Evolutionary conservation across 2,113 vertebrate genomes (phyloP).

Genomic region (Pedionomus torquatus): DNA sequence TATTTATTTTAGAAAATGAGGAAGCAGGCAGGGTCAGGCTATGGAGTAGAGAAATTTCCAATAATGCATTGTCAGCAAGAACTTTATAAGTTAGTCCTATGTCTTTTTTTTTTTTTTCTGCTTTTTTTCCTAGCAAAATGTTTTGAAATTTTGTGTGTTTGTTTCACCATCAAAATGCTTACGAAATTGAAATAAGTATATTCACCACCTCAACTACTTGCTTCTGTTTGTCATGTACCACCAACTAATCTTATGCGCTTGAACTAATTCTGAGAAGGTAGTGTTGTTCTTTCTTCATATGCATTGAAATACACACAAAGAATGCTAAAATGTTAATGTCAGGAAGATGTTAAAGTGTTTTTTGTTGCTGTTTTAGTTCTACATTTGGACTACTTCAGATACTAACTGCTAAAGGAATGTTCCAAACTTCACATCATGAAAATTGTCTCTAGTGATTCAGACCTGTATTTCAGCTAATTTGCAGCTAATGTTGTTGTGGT

Average conservation of each 20-base stretch:
- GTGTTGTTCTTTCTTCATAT: not conserved
- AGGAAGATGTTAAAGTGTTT: not conserved
- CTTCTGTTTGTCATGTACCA: not conserved
- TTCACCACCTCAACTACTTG: not conserved
- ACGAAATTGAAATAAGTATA: not conserved
- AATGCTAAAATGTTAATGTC: not conserved
- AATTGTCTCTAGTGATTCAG: not conserved
- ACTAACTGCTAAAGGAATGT: not conserved
- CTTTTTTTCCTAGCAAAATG: not conserved
- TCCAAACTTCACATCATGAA: not conserved
- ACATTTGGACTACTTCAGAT: not conserved
- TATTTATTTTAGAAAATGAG: not conserved
- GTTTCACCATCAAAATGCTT: not conserved
- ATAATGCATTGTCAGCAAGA: not conserved
- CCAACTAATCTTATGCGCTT: constrained; percentile 26
- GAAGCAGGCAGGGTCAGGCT: not conserved
- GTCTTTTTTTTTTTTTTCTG: not conserved
- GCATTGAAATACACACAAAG: not conserved
- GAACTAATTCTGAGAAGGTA: constrained; percentile 9
- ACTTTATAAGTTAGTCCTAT: not conserved
- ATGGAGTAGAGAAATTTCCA: not conserved
- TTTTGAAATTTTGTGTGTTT: not conserved
- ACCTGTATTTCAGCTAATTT: not conserved
- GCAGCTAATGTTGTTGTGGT: not conserved
- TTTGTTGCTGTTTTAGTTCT: not conserved